phyloP scores from a whole-genome alignment of 2,113 vertebrate genomes.

The Brevimyrus niger region DNA sequence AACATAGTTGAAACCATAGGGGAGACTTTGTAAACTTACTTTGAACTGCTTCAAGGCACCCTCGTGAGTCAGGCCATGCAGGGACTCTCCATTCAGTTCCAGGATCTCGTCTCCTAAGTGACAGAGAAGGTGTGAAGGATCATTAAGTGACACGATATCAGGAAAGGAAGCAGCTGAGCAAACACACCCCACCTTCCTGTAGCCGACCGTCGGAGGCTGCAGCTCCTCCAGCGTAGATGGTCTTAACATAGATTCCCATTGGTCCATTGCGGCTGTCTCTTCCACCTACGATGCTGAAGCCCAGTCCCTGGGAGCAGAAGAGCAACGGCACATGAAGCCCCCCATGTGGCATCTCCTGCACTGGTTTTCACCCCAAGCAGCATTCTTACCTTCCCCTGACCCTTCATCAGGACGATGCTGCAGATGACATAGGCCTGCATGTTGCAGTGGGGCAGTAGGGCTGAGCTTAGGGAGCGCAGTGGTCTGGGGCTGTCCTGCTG shows the following conservation, averaged over 20 bases:
- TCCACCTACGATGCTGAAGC: slow-evolving; percentile 92
- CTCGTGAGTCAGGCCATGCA: slow-evolving; percentile 80
- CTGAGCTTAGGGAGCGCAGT: slow-evolving; percentile 76
- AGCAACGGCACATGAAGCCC: not conserved
- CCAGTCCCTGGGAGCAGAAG: slow-evolving; percentile 67
- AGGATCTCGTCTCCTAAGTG: slow-evolving; percentile 83
- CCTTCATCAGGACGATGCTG: slow-evolving; percentile 87
- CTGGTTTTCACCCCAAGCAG: too few species aligned
- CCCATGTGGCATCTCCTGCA: not conserved
- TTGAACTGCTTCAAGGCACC: slow-evolving; percentile 89
- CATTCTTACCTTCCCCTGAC: slow-evolving; percentile 79
- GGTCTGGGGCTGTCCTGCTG: slow-evolving; percentile 60
- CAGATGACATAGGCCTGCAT: slow-evolving; percentile 83
- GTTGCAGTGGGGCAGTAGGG: slow-evolving; percentile 51
- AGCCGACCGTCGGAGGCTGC: slow-evolving; percentile 83
- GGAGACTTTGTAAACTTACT: slow-evolving; percentile 53
- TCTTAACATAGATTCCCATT: slow-evolving; percentile 93
- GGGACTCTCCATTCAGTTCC: slow-evolving; percentile 83
- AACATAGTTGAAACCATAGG: not conserved
- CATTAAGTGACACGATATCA: not conserved
- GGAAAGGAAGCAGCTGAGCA: not conserved
- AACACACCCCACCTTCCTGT: slow-evolving; percentile 69
- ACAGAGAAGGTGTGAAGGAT: not conserved
- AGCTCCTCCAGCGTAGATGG: slow-evolving; percentile 83
- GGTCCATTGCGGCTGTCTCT: slow-evolving; percentile 87